phyloP scores from a whole-genome alignment of 2,113 vertebrate genomes.

The Oenanthe melanoleuca region DNA sequence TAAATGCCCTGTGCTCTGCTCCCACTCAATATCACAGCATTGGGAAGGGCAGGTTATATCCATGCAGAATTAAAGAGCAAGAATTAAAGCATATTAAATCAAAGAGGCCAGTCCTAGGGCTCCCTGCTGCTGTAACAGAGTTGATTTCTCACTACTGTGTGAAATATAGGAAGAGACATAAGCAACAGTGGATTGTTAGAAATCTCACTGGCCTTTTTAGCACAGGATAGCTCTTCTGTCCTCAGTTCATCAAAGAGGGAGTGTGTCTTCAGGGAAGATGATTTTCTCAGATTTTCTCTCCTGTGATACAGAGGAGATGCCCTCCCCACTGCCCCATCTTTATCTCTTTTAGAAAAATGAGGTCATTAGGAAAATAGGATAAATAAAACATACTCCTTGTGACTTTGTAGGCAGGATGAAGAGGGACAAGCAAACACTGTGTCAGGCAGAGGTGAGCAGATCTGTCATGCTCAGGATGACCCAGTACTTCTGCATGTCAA shows the following conservation, averaged over 20 bases:
- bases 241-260: not conserved
- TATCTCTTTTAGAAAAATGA: not conserved
- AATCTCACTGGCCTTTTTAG: constrained; percentile 1
- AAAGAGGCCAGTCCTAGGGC: not conserved
- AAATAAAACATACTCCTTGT: not conserved
- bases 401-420: not conserved
- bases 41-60: not conserved
- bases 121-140: not conserved
- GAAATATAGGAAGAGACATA: not conserved
- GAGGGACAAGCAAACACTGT: not conserved
- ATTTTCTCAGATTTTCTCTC: not conserved
- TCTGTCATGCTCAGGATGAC: not conserved
- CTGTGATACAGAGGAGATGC: not conserved
- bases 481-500: not conserved
- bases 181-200: not conserved
- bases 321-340: not conserved
- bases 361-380: not conserved
- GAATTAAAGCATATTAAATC: not conserved
- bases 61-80: not conserved
- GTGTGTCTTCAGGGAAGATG: not conserved
- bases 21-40: not conserved
- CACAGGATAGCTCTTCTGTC: not conserved
- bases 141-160: not conserved
- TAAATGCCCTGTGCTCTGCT: not conserved
- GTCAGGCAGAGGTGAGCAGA: not conserved